Conservation (phyloP, 2,888 invertebrate species). For the Euproctis similis region DNA sequence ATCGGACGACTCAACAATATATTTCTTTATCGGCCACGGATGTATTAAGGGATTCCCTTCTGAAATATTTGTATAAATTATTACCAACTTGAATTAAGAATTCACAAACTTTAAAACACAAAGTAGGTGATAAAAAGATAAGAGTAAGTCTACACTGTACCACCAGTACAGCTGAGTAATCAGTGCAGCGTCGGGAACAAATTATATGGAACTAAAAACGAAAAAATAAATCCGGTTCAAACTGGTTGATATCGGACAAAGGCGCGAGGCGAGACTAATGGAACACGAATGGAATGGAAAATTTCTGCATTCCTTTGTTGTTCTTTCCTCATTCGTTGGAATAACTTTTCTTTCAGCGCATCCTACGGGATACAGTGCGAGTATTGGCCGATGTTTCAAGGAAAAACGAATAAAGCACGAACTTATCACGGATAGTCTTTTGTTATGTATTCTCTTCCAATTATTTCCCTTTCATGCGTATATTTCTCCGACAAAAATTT, state of each 20-base stretch:
- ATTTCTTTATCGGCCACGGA: too few relatives aligned
- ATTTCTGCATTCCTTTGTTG: constrained; percentile 37
- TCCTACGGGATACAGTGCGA: constrained; percentile 20
- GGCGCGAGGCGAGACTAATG: constrained; percentile 35
- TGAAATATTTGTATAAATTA: too few relatives aligned
- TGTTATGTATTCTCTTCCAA: constrained; percentile 2
- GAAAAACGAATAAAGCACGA: constrained; percentile 10
- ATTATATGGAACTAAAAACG: constrained; percentile 29
- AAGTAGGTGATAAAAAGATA: constrained; percentile 3
- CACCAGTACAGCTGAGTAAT: constrained; percentile 22
- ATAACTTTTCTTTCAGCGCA: constrained; percentile 29
- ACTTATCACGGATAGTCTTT: constrained; percentile 22
- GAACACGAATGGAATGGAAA: constrained; percentile 40
- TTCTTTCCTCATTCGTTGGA: constrained; percentile 26
- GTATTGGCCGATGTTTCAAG: constrained; percentile 15
- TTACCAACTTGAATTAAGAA: too few relatives aligned
- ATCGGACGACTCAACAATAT: too few relatives aligned
- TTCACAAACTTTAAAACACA: too few relatives aligned
- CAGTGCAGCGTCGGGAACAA: constrained; percentile 17
- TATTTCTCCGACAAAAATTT: too few relatives aligned
- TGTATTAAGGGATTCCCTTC: too few relatives aligned
- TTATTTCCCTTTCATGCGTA: not conserved
- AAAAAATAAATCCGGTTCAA: constrained; percentile 20
- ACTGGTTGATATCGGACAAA: constrained; percentile 31
- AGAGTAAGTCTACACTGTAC: constrained; percentile 13